Evolutionary conservation across 2,113 vertebrate genomes (phyloP).

Genomic region (Brienomyrus longianalis): DNA sequence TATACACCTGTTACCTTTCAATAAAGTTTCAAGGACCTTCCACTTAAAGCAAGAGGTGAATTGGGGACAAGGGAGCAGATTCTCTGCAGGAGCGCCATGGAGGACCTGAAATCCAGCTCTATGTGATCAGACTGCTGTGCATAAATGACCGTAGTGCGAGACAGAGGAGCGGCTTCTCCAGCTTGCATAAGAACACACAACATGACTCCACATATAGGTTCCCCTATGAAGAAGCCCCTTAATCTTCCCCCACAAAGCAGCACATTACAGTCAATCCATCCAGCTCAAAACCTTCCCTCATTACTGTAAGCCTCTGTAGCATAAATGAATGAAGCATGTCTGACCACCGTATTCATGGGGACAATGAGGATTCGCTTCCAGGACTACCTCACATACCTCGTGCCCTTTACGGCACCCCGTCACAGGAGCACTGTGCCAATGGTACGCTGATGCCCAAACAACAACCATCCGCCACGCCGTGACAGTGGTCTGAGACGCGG

Average conservation of each 20-base stretch:
- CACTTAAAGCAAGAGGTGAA: not conserved
- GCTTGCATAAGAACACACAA: not conserved
- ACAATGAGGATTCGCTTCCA: not conserved
- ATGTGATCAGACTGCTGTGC: not conserved
- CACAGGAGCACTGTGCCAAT: not conserved
- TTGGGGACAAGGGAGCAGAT: not conserved
- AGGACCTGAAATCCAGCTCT: not conserved
- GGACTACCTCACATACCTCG: not conserved
- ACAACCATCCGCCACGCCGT: not conserved
- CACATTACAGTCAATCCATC: not conserved
- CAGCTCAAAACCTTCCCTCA: not conserved
- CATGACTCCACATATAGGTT: not conserved
- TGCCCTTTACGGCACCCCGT: not conserved
- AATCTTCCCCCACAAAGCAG: not conserved
- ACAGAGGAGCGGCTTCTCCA: not conserved
- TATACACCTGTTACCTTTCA: not conserved
- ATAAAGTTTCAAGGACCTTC: not conserved
- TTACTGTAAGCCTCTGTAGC: not conserved
- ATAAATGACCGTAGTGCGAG: not conserved
- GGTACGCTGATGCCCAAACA: not conserved
- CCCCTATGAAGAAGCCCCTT: not conserved
- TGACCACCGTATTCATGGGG: not conserved
- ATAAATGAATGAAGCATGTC: not conserved
- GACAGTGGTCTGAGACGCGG: conserved; percentile 21
- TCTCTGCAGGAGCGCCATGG: not conserved